Evolutionary conservation across 92 coral and sea anemone genomes (phyloP).

Genomic region (Umimayanthus kanabou): DNA sequence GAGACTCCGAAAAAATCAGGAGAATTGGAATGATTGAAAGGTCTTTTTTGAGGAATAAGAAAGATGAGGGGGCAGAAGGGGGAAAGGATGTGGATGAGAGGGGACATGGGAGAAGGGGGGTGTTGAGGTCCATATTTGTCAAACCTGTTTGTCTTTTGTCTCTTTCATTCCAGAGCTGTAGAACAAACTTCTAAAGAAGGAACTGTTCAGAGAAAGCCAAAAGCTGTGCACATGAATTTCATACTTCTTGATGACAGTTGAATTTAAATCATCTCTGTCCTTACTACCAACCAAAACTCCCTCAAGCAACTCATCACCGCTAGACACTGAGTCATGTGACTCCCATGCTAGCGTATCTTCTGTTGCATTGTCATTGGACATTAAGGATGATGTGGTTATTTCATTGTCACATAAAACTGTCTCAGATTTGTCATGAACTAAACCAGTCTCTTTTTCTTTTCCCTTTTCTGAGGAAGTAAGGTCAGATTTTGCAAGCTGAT

Average conservation of each 20-base stretch:
- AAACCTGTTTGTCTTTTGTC: constrained; percentile 80
- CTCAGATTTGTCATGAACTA: constrained; percentile 20
- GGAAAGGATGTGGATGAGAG: too few species aligned
- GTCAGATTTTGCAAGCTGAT: not conserved
- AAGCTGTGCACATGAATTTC: constrained; percentile 83
- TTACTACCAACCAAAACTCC: not conserved
- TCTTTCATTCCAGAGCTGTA: constrained; percentile 90
- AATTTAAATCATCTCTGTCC: constrained; percentile 22
- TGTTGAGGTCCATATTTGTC: not conserved
- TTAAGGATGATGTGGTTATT: not conserved
- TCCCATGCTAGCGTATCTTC: not conserved
- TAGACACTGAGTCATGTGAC: not conserved
- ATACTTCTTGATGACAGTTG: constrained; percentile 68
- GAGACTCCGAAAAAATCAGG: too few species aligned
- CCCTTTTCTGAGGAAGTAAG: not conserved
- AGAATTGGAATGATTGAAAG: too few species aligned
- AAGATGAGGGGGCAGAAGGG: too few species aligned
- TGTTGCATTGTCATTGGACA: not conserved
- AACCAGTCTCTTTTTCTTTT: constrained; percentile 36
- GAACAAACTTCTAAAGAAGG: constrained; percentile 80
- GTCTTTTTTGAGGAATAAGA: too few species aligned
- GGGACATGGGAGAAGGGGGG: too few species aligned
- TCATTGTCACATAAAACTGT: not conserved
- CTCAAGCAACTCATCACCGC: constrained; percentile 6
- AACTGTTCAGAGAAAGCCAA: constrained; percentile 86